Conservation (phyloP, 2,888 invertebrate species). For the Pterostichus niger region DNA sequence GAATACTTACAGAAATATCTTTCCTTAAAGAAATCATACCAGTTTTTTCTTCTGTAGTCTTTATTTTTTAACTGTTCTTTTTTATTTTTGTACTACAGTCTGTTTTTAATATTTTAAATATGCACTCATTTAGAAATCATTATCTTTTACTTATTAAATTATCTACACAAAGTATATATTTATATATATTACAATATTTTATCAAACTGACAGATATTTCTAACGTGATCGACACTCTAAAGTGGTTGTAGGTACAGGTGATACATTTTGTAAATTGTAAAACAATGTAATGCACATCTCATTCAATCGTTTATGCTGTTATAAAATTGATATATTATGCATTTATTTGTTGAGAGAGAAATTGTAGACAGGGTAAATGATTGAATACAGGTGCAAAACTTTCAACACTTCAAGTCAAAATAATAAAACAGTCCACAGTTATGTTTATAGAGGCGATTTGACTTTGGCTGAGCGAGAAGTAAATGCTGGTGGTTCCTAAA, state of each 20-base stretch:
- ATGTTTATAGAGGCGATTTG: background rate
- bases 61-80: conserved; percentile 4
- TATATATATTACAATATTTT: conserved; percentile 1
- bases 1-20: conserved; percentile 9
- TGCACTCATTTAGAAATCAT: conserved; percentile 2
- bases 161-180: conserved; percentile 20
- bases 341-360: background rate
- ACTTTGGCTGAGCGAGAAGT: background rate
- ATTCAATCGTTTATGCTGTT: conserved; percentile 8
- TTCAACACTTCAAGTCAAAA: background rate
- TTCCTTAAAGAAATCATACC: background rate
- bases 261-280: conserved; percentile 5
- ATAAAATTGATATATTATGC: conserved; percentile 5
- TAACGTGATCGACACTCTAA: conserved; percentile 11
- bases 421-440: background rate
- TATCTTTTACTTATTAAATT: background rate
- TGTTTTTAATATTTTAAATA: conserved; percentile 3
- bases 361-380: background rate
- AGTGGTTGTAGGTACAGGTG: background rate
- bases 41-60: background rate
- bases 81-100: conserved; percentile 3
- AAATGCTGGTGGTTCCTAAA: conserved; percentile 65
- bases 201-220: conserved; percentile 9
- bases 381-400: background rate
- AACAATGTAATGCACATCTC: conserved; percentile 7